Conservation (phyloP, 1,140 invertebrate species). For the Metopolophium dirhodum region DNA sequence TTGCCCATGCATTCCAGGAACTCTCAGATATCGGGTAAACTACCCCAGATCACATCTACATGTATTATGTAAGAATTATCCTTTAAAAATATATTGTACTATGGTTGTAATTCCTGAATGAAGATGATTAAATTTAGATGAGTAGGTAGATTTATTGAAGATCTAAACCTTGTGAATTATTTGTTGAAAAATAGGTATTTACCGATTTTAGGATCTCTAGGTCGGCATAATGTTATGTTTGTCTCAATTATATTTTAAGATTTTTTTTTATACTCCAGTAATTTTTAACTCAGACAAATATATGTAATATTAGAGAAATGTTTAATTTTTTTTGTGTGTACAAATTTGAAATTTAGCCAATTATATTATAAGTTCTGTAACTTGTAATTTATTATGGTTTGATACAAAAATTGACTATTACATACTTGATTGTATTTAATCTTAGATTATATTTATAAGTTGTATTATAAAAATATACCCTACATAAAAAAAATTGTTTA, state of each 20-base stretch:
- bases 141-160: background rate
- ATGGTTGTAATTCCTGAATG: slow-evolving; percentile 50
- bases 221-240: slow-evolving; percentile 52
- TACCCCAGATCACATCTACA: slow-evolving; percentile 58
- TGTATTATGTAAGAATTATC: slow-evolving; percentile 45
- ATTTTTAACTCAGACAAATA: slow-evolving; percentile 38
- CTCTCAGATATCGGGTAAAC: slow-evolving; percentile 61
- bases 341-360: slow-evolving; percentile 16
- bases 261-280: slow-evolving; percentile 29
- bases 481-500: background rate
- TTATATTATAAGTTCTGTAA: slow-evolving; percentile 27
- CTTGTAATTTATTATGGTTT: background rate
- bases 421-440: slow-evolving; percentile 36
- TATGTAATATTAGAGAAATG: slow-evolving; percentile 28
- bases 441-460: slow-evolving; percentile 37
- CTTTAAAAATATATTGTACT: slow-evolving; percentile 2
- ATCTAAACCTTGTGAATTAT: slow-evolving; percentile 28
- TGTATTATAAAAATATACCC: background rate
- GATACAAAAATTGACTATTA: slow-evolving; percentile 23
- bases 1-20: slow-evolving; percentile 63
- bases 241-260: slow-evolving; percentile 54
- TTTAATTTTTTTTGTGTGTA: slow-evolving; percentile 27
- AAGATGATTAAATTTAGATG: slow-evolving; percentile 36
- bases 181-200: slow-evolving; percentile 47
- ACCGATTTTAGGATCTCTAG: slow-evolving; percentile 45